These are phyloP conservation scores for Nothoprocta pentlandii DNA, from an alignment of 2,113 vertebrate species.

Conservation along the genomic window DNA sequence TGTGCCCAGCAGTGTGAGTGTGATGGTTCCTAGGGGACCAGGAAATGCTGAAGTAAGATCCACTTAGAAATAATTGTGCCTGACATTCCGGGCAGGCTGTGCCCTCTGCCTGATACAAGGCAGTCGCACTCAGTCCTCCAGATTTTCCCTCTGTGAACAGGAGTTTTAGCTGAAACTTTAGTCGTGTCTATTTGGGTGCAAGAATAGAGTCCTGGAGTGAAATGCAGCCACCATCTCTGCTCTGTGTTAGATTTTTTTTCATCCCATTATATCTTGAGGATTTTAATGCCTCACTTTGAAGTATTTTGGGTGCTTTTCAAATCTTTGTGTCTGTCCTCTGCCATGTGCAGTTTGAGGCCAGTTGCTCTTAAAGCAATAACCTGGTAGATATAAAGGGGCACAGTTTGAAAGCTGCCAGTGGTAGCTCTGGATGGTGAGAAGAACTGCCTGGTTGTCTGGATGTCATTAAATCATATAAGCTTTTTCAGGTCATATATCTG, in stretches of 20 bases:
- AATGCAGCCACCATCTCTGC: background rate
- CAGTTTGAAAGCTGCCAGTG: background rate
- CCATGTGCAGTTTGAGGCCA: background rate
- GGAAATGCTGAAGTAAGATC: background rate
- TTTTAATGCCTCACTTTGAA: background rate
- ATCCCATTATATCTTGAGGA: background rate
- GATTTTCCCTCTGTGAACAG: background rate
- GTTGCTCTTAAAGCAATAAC: background rate
- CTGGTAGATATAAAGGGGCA: background rate
- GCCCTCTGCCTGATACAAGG: background rate
- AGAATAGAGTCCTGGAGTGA: background rate
- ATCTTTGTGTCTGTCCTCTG: background rate
- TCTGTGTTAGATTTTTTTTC: background rate
- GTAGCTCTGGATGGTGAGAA: background rate
- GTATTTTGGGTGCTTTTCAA: background rate
- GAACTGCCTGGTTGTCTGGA: background rate
- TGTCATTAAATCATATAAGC: background rate
- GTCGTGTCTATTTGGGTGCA: background rate
- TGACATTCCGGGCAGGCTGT: background rate
- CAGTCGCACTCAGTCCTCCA: background rate
- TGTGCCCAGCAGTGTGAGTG: background rate
- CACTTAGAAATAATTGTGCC: background rate
- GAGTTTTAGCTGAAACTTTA: background rate
- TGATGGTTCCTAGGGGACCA: accelerated
- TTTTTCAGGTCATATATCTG: background rate